Percentiles rank a stretch among this genome's conserved stretches.
These are phyloP conservation scores for Pyrgus malvae DNA, from an alignment of 2,888 invertebrate species.

Conservation along the genomic window DNA sequence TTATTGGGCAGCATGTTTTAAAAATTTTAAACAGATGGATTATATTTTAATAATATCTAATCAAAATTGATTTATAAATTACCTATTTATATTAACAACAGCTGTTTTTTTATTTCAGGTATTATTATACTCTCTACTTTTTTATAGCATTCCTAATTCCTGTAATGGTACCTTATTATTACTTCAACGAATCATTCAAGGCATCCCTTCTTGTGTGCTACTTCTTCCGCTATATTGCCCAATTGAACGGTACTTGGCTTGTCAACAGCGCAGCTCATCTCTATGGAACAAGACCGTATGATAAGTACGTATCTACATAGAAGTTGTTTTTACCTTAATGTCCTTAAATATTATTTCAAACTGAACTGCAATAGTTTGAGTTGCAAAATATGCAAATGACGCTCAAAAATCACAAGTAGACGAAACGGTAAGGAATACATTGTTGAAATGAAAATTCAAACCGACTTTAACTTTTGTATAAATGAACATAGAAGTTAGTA, in stretches of 20 bases:
- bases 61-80: too few relatives aligned
- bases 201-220: constrained; percentile 83
- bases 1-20: too few relatives aligned
- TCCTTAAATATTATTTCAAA: not conserved
- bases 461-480: too few relatives aligned
- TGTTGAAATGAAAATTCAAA: too few relatives aligned
- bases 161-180: constrained; percentile 83
- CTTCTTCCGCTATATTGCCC: constrained; percentile 82
- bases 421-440: too few relatives aligned
- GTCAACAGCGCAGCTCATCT: constrained; percentile 92
- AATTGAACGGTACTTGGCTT: constrained; percentile 90
- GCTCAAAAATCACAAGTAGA: too few relatives aligned
- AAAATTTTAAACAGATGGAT: too few relatives aligned
- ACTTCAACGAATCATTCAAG: constrained; percentile 85
- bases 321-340: too few relatives aligned
- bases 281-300: constrained; percentile 90
- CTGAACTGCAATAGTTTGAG: too few relatives aligned
- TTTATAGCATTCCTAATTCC: constrained; percentile 84
- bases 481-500: too few relatives aligned
- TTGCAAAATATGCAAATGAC: too few relatives aligned
- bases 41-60: too few relatives aligned
- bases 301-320: constrained; percentile 84
- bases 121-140: constrained; percentile 83
- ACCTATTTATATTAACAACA: not conserved
- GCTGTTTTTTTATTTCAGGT: constrained; percentile 72